These are phyloP conservation scores for Herpailurus yagouaroundi DNA, from an alignment of 2,113 vertebrate species.

Conservation along the genomic window DNA sequence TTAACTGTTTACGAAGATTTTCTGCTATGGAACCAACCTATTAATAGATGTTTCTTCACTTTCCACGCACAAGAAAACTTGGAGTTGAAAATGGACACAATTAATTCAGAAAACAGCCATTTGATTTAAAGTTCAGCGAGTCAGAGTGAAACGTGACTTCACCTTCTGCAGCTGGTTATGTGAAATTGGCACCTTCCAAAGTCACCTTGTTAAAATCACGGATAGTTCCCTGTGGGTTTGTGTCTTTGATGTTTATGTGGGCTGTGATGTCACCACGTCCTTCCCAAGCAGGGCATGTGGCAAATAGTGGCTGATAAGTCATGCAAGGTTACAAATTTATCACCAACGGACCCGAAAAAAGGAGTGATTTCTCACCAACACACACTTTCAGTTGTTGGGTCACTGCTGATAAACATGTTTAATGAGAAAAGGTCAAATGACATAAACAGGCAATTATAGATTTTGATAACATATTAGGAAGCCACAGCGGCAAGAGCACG, in stretches of 20 bases:
- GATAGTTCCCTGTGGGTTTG: accelerated
- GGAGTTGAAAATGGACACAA: neutral
- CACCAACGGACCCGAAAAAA: neutral
- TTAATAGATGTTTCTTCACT: neutral
- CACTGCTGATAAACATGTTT: neutral
- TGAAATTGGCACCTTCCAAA: accelerated
- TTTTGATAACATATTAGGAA: accelerated
- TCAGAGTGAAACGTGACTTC: neutral
- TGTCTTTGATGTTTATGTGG: neutral
- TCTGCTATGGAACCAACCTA: neutral
- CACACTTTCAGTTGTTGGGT: neutral
- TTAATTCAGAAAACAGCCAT: neutral
- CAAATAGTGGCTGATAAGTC: neutral
- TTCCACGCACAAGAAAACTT: neutral
- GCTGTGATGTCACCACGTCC: neutral
- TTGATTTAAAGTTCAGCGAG: neutral
- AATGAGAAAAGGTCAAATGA: neutral
- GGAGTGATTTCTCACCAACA: neutral
- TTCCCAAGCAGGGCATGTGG: accelerated
- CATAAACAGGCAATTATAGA: neutral
- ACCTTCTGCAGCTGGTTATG: neutral
- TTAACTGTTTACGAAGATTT: neutral
- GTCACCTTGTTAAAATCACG: neutral
- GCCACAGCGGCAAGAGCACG: neutral
- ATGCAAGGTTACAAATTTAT: neutral